phyloP scores from a whole-genome alignment of 2,888 invertebrate species.

The Apamea crenata region DNA sequence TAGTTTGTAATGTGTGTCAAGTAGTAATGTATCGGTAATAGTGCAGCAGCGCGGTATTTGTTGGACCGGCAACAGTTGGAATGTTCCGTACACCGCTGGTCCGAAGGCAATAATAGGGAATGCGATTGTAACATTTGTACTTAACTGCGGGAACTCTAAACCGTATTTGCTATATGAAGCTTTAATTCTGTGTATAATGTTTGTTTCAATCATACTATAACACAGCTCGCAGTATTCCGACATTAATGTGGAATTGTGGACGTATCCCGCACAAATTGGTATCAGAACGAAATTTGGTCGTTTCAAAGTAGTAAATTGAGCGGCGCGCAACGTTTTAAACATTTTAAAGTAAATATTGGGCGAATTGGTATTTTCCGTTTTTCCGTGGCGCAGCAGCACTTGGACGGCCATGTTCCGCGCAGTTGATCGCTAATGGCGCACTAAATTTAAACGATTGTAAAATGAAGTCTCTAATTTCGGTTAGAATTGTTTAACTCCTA shows the following conservation, averaged over 20 bases:
- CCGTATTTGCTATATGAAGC: slow-evolving; percentile 53
- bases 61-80: slow-evolving; percentile 67
- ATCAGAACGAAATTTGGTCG: slow-evolving; percentile 48
- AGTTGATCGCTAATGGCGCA: slow-evolving; percentile 70
- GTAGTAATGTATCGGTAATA: slow-evolving; percentile 62
- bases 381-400: slow-evolving; percentile 47
- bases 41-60: slow-evolving; percentile 66
- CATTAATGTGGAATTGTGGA: slow-evolving; percentile 16
- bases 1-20: slow-evolving; percentile 46
- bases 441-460: slow-evolving; percentile 74
- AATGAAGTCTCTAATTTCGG: slow-evolving; percentile 74
- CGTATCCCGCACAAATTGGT: slow-evolving; percentile 46
- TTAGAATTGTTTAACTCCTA: slow-evolving; percentile 70
- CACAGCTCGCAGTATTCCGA: slow-evolving; percentile 7
- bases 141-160: slow-evolving; percentile 63
- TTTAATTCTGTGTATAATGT: slow-evolving; percentile 48
- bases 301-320: slow-evolving; percentile 61
- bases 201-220: slow-evolving; percentile 35
- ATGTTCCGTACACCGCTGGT: slow-evolving; percentile 61
- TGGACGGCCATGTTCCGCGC: slow-evolving; percentile 65
- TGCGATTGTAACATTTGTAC: slow-evolving; percentile 69
- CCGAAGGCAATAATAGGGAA: slow-evolving; percentile 66
- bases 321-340: slow-evolving; percentile 46
- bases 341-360: slow-evolving; percentile 63
- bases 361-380: slow-evolving; percentile 59